Conservation (phyloP, 2,797 vertebrate species). For the Eupleurogrammus muticus region DNA sequence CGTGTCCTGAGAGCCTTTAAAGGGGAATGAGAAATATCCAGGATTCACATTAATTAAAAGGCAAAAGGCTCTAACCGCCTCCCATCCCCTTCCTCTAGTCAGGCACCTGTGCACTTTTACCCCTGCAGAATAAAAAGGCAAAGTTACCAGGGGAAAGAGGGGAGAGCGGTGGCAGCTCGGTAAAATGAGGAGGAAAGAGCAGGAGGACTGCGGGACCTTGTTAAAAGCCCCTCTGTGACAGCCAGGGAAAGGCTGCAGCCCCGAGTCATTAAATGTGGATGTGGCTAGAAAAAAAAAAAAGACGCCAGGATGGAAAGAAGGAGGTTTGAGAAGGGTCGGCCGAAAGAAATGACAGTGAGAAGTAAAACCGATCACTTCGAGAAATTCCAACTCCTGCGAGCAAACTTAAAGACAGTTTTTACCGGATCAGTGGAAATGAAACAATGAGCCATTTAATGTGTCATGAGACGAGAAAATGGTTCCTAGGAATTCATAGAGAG, state of each 20-base stretch:
- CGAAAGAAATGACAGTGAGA: slow-evolving; percentile 1
- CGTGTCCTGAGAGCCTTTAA: slow-evolving; percentile 14
- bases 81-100: slow-evolving; percentile 7
- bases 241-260: slow-evolving; percentile 63
- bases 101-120: slow-evolving; percentile 43
- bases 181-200: slow-evolving; percentile 62
- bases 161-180: slow-evolving; percentile 40
- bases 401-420: neutral
- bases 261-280: slow-evolving; percentile 64
- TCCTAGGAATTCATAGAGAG: neutral
- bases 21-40: slow-evolving; percentile 22
- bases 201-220: slow-evolving; percentile 65
- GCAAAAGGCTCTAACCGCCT: slow-evolving; percentile 24
- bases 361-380: neutral
- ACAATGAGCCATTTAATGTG: neutral
- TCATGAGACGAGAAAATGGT: neutral
- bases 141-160: slow-evolving; percentile 46
- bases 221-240: slow-evolving; percentile 71
- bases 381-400: neutral
- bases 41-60: slow-evolving; percentile 40
- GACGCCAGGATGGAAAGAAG: slow-evolving; percentile 10
- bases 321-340: slow-evolving; percentile 10
- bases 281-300: slow-evolving; percentile 32
- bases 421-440: slow-evolving; percentile 5
- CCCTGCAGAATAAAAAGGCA: slow-evolving; percentile 44